A percentile compares a stretch with the other conserved stretches of the same genome.
Conservation (phyloP, 2,888 invertebrate species). For the Apeira syringaria region DNA sequence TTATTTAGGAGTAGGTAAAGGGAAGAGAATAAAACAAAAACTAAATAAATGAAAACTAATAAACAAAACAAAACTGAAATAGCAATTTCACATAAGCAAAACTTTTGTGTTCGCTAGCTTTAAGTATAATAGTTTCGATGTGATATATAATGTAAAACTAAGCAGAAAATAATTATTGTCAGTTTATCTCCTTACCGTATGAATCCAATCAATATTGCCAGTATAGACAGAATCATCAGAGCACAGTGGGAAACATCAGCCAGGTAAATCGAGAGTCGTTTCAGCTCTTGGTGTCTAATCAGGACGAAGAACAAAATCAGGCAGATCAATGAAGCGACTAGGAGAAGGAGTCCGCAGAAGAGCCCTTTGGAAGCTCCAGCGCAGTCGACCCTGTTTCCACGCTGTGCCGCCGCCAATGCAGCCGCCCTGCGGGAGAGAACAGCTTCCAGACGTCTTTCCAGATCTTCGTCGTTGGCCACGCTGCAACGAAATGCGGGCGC, state of each 20-base stretch:
- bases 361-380: conserved; percentile 97
- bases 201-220: conserved; percentile 96
- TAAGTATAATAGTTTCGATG: too few relatives aligned
- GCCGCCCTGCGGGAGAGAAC: conserved; percentile 94
- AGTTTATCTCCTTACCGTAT: conserved; percentile 85
- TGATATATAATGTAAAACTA: too few relatives aligned
- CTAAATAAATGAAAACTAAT: conserved; percentile 33
- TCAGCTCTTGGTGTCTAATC: conserved; percentile 92
- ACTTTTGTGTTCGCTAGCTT: not conserved
- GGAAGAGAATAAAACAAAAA: conserved; percentile 41
- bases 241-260: conserved; percentile 96
- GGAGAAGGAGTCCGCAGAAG: conserved; percentile 94
- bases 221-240: conserved; percentile 93
- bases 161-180: not conserved
- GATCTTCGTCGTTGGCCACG: conserved; percentile 89
- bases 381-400: conserved; percentile 95
- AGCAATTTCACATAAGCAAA: not conserved
- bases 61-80: conserved; percentile 36
- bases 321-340: conserved; percentile 96
- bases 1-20: conserved; percentile 22
- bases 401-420: conserved; percentile 92
- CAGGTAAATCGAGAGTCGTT: conserved; percentile 93
- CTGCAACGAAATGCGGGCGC: conserved; percentile 78
- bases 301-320: conserved; percentile 98
- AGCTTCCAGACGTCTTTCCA: conserved; percentile 94